phyloP scores from a whole-genome alignment of 1,140 invertebrate species.

The Leptinotarsa defecta region DNA sequence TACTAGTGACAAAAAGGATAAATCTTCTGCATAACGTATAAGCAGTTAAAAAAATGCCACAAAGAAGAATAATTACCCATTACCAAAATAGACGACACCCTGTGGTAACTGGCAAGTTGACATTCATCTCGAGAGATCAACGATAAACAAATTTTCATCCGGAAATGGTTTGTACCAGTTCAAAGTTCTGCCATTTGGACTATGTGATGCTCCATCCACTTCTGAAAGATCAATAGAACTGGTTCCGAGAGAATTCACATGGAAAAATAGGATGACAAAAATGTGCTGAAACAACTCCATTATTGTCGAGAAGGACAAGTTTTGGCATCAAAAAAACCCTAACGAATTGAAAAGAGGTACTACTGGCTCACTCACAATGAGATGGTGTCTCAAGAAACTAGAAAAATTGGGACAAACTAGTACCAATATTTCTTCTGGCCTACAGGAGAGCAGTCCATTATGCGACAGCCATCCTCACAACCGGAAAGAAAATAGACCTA shows the following conservation, averaged over 20 bases:
- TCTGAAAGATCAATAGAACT: slow-evolving; percentile 40
- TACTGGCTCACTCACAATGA: background rate
- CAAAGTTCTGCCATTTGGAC: slow-evolving; percentile 53
- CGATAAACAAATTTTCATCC: slow-evolving; percentile 45
- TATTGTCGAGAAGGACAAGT: background rate
- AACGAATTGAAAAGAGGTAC: background rate
- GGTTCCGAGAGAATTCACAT: slow-evolving; percentile 28
- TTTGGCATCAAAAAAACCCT: background rate
- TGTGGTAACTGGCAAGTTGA: background rate
- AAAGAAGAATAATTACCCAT: background rate
- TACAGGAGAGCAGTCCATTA: background rate
- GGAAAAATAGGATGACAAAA: slow-evolving; percentile 45
- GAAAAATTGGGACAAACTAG: background rate
- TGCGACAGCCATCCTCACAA: background rate
- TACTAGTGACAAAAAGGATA: background rate
- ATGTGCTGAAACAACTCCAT: background rate
- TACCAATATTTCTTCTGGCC: background rate
- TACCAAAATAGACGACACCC: background rate
- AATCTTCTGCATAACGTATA: background rate
- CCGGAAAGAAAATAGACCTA: background rate
- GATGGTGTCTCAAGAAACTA: background rate
- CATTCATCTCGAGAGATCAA: slow-evolving; percentile 22
- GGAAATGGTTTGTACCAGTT: slow-evolving; percentile 46
- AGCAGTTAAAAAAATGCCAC: background rate
- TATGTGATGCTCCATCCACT: slow-evolving; percentile 48